Evolutionary conservation across 1,140 invertebrate genomes (phyloP).

Genomic region (Drosophila lowei): DNA sequence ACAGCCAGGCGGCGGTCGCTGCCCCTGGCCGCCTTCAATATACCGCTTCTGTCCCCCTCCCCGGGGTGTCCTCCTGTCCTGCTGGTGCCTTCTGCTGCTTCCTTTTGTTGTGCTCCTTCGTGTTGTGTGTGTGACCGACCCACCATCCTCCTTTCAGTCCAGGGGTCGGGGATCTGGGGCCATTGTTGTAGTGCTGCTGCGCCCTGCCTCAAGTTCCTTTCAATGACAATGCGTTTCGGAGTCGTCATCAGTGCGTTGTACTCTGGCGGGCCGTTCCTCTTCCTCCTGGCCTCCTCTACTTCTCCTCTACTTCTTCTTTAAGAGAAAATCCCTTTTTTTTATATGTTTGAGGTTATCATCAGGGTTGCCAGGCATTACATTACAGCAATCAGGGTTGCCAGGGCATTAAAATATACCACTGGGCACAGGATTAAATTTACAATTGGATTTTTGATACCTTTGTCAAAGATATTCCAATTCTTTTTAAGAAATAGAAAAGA

Average conservation of each 20-base stretch:
- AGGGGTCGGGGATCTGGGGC: background rate
- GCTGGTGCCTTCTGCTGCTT: conserved; percentile 10
- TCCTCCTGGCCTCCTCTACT: no score
- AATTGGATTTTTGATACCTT: no score
- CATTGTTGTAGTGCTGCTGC: conserved; percentile 53
- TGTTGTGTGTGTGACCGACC: conserved; percentile 4
- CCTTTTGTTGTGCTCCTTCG: conserved; percentile 8
- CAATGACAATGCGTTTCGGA: conserved; percentile 74
- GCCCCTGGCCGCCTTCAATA: conserved; percentile 65
- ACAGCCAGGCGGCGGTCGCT: conserved; percentile 73
- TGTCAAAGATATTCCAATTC: no score
- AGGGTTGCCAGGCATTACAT: no score
- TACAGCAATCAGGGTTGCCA: no score
- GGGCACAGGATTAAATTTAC: no score
- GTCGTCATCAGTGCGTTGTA: conserved; percentile 48
- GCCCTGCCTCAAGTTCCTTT: conserved; percentile 71
- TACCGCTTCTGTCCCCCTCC: conserved; percentile 1
- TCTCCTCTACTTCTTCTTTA: no score
- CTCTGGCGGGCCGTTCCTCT: conserved; percentile 9
- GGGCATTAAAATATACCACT: no score
- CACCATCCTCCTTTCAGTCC: background rate
- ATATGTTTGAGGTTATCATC: background rate
- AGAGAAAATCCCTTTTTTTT: conserved; percentile 14
- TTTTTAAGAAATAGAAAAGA: no score
- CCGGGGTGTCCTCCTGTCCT: background rate